Percentiles rank a stretch among this genome's conserved stretches.
These are phyloP conservation scores for Rhabditophanes sp. DNA, from an alignment of 2,888 invertebrate genomes.

Conservation along the genomic window DNA sequence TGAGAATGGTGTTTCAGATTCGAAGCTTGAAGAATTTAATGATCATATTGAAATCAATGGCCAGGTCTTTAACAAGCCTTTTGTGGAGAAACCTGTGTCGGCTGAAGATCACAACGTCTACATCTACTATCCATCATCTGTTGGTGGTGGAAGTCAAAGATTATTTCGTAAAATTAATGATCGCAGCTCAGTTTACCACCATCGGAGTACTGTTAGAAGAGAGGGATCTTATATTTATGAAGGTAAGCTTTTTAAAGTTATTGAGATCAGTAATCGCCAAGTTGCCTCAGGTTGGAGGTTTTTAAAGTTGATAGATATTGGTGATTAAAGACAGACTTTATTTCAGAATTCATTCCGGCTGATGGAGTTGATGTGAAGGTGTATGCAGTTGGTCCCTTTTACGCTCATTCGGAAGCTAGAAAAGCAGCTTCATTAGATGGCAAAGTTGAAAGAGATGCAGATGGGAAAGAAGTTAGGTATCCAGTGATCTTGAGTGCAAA, in stretches of 20 bases:
- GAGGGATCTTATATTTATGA: conserved; percentile 97
- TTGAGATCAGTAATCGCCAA: too few relatives aligned
- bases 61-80: conserved; percentile 56
- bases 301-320: too few relatives aligned
- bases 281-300: too few relatives aligned
- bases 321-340: too few relatives aligned
- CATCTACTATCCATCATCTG: conserved; percentile 95
- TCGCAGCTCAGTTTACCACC: conserved; percentile 92
- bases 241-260: too few relatives aligned
- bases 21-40: conserved; percentile 22
- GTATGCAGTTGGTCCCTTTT: conserved; percentile 96
- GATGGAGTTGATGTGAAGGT: conserved; percentile 74
- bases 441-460: conserved; percentile 60
- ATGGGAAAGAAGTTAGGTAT: conserved; percentile 88
- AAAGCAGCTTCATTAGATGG: conserved; percentile 69
- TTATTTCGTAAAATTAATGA: conserved; percentile 97
- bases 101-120: conserved; percentile 99
- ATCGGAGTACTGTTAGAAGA: conserved; percentile 72
- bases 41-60: conserved; percentile 42
- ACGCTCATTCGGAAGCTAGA: conserved; percentile 84
- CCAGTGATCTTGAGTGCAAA: conserved; percentile 91
- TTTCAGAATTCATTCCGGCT: conserved; percentile 99
- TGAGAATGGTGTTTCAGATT: conserved; percentile 26
- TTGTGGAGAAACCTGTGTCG: conserved; percentile 96
- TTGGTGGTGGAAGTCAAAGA: conserved; percentile 87